These are phyloP conservation scores for Heterochromis multidens DNA, from an alignment of 2,113 vertebrate species.

Conservation along the genomic window DNA sequence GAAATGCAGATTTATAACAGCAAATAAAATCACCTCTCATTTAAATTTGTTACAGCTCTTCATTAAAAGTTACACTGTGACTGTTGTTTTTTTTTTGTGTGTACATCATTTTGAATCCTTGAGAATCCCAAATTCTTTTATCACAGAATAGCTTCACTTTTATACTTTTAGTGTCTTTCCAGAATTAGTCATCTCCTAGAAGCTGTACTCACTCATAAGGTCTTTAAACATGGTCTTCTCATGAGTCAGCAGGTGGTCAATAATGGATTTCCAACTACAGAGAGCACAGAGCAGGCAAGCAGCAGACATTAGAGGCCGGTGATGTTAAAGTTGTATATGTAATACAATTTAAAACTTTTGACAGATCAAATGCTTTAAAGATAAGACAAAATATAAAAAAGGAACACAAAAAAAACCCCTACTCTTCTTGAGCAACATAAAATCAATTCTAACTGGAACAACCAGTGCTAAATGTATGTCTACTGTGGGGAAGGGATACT, in stretches of 20 bases:
- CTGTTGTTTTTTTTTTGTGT: not conserved
- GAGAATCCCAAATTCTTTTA: not conserved
- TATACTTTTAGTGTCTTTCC: not conserved
- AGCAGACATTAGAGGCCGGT: not conserved
- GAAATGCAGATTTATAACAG: not conserved
- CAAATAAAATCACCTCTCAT: not conserved
- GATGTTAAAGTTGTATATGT: not conserved
- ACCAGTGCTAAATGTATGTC: no score
- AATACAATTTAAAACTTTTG: not conserved
- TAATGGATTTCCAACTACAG: slow-evolving; percentile 90
- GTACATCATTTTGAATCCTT: not conserved
- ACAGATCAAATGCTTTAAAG: not conserved
- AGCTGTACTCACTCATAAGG: slow-evolving; percentile 91
- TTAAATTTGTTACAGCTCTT: not conserved
- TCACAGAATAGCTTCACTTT: not conserved
- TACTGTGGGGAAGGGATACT: no score
- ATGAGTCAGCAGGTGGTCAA: slow-evolving; percentile 95
- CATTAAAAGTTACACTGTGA: not conserved
- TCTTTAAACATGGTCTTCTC: slow-evolving; percentile 99
- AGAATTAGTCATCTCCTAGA: not conserved
- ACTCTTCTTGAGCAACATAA: not conserved
- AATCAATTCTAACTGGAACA: not conserved
- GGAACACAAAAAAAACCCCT: not conserved
- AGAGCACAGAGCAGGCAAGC: not conserved
- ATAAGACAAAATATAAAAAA: not conserved